phyloP scores from a whole-genome alignment of 2,888 invertebrate genomes.

The Belgica antarctica region DNA sequence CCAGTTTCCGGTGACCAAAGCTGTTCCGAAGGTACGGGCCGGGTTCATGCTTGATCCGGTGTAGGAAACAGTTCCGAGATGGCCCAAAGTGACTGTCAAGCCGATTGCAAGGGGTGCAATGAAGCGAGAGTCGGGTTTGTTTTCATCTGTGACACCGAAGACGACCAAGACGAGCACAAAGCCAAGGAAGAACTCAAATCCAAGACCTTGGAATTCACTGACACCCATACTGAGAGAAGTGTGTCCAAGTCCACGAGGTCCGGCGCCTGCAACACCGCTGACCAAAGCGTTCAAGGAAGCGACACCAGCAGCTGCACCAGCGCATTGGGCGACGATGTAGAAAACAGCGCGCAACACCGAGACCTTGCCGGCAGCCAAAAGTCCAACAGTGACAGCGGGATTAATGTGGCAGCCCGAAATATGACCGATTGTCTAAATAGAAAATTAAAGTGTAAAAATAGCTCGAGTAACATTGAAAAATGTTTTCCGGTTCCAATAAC shows the following conservation, averaged over 20 bases:
- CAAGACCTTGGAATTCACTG: slow-evolving; percentile 75
- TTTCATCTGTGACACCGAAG: slow-evolving; percentile 67
- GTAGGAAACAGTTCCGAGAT: slow-evolving; percentile 77
- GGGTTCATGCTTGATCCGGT: slow-evolving; percentile 94
- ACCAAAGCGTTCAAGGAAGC: slow-evolving; percentile 68
- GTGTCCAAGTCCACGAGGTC: slow-evolving; percentile 65
- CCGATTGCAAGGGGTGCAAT: slow-evolving; percentile 86
- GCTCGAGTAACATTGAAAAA: no score
- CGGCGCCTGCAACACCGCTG: slow-evolving; percentile 56
- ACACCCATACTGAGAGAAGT: slow-evolving; percentile 65
- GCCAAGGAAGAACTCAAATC: slow-evolving; percentile 86
- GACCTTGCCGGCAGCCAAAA: slow-evolving; percentile 76
- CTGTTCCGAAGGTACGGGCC: slow-evolving; percentile 83
- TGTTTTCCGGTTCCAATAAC: no score
- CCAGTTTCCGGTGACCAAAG: slow-evolving; percentile 69
- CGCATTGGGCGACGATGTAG: slow-evolving; percentile 78
- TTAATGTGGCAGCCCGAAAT: slow-evolving; percentile 89
- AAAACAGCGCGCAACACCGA: slow-evolving; percentile 70
- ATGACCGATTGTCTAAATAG: slow-evolving; percentile 73
- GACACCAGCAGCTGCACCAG: slow-evolving; percentile 79
- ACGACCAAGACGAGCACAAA: slow-evolving; percentile 85
- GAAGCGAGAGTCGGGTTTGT: slow-evolving; percentile 67
- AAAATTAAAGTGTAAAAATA: no score
- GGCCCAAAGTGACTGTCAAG: slow-evolving; percentile 78
- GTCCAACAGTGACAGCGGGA: slow-evolving; percentile 83